Base-by-base conservation (phyloP, 2,113 vertebrate genomes). In the Numenius arquata region DNA sequence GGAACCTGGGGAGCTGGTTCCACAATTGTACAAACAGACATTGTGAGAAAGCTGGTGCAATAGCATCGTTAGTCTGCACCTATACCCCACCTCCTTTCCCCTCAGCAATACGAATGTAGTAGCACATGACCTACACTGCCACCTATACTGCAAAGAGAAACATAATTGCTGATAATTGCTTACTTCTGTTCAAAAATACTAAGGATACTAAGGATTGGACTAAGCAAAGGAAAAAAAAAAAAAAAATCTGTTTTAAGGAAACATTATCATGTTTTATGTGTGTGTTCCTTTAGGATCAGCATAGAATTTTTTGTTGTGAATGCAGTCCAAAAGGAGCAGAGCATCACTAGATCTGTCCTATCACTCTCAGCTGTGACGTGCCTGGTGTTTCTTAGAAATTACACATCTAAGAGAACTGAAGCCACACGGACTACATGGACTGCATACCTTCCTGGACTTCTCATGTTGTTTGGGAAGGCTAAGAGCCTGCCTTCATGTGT, bases 381-480 rank as follows among this genome's bases (percentile, higher is more conserved):
- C 15, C 38, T 79, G 80, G 18, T 61, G 59, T 90, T 81, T 82
- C 80, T 84, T 56, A 81, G 56, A 87, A 88, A 85, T 78, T 56
- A 85, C 38, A 52, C 71, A 85, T 65, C 21, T 65, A 88, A 63
- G 36, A 87, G 77, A 77, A 84, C 15, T 14, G 26, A 66, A 89
- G 80, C 88, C 85, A 81, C 63, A 32, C 22, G 70, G 67, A 73
- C 62, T 85, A 58, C 47, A 72, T 10, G 47, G 67, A 50, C 90
- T 79, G 67, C 77, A 84, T 82, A 92, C 59, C 91, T 95, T 94
- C 85, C 88, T 59, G 59, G 55, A 68, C 81, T 94, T 96, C 88
- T 93, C 87, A 92, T 45, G 62, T n/a, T 89, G 52, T 89, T 95
- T 67, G 73, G 55, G 89, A 91, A 93, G 53, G 30, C 79, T 91